Base-by-base conservation (phyloP, 2,888 invertebrate species). In the Monoplex corrugatus region DNA sequence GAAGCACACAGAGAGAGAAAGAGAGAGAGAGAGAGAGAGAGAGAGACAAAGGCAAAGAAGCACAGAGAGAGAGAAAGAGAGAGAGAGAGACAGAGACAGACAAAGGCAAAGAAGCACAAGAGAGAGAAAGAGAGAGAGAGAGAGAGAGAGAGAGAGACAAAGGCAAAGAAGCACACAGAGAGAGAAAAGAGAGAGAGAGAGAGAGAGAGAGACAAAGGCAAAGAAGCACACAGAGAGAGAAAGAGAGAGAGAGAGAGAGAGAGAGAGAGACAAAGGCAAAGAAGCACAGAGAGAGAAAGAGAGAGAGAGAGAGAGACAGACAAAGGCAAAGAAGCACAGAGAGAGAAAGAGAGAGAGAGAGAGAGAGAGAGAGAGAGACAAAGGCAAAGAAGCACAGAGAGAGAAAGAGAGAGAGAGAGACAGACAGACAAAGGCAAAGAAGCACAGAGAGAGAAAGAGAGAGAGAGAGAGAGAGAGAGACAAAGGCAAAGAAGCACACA, bases 111-210 rank as follows among this genome's bases (percentile, higher is more conserved):
- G 80, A 80, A 3, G 28, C 23, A 63, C 63, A n/a, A 63, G 50
- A 50, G 10, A 50, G 50, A 50, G 10, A 50, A 19, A 50, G 8
- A 35, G n/a, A n/a, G n/a, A n/a, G n/a, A n/a, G 35, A 75, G 13
- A 8, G 35, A 35, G 8, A 8, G 75, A 75, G 8, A 35, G 35
- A 75, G 13, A 75, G 35, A 35, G 8, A 75, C 10, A 75, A 8
- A 35, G 35, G 23, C 32, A 75, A 28, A 35, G 8, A 75, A 28
- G 23, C n/a, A 35, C 8, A 75, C 32, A 75, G 35, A 35, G 8
- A 75, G 75, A 75, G 35, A 35, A 28, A 75, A n/a, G 35, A 35
- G 35, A 75, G 75, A 80, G 43, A 43, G 43, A 80, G 80, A 80
- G 80, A 80, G 43, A 23, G 43, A 80, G 35, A 80, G 80, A 80